Percentiles rank a stretch among this genome's conserved stretches.
phyloP scores from a whole-genome alignment of 1,140 invertebrate genomes.

The Steinernema khuongi region DNA sequence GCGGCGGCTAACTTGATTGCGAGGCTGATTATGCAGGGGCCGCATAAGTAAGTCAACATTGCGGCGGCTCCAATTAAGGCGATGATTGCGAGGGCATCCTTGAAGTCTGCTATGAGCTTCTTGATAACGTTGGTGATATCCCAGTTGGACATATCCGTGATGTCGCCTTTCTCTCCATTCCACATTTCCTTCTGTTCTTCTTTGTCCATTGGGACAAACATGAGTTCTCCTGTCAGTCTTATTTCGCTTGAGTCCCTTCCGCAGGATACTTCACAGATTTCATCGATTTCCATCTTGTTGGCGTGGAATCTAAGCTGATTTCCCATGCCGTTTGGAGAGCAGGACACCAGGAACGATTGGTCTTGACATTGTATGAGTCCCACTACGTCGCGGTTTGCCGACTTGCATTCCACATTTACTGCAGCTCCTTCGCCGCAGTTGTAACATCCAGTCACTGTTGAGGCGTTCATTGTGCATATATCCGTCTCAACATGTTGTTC shows the following conservation, averaged over 20 bases:
- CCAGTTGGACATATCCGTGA: neutral
- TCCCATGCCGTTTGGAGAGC: neutral
- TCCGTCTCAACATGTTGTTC: neutral
- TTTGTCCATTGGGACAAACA: neutral
- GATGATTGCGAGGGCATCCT: neutral
- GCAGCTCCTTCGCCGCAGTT: neutral
- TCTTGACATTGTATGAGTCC: neutral
- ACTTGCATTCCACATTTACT: neutral
- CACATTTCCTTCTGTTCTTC: neutral
- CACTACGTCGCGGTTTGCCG: neutral
- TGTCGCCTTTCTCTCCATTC: neutral
- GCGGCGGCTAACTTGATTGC: neutral
- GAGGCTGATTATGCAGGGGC: neutral
- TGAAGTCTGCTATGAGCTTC: neutral
- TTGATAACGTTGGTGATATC: neutral
- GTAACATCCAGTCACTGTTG: neutral
- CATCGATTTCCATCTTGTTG: neutral
- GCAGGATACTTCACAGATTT: neutral
- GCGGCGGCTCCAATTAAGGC: neutral
- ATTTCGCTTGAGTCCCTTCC: neutral
- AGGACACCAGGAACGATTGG: neutral
- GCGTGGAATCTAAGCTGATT: neutral
- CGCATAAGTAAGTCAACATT: neutral
- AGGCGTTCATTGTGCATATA: neutral
- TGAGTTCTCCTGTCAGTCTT: neutral